Evolutionary conservation across 2,113 vertebrate species (phyloP).

Genomic region (Laticauda colubrina): DNA sequence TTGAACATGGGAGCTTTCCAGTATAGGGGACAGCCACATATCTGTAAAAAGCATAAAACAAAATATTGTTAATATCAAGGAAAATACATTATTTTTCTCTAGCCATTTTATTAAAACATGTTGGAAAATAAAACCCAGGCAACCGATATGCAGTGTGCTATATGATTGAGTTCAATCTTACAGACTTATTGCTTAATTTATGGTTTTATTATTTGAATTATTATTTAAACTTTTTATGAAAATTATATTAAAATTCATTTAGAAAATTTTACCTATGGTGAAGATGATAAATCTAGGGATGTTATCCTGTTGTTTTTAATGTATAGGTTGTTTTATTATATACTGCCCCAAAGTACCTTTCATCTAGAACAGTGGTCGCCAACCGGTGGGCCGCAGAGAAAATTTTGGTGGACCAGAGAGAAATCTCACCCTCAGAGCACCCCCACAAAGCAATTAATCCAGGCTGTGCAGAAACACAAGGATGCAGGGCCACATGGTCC

Average conservation of each 20-base stretch:
- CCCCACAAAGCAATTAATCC: no score
- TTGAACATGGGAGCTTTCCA: slow-evolving; percentile 96
- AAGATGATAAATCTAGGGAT: neutral
- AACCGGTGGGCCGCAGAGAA: no score
- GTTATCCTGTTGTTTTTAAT: neutral
- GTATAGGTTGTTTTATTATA: neutral
- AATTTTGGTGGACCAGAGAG: no score
- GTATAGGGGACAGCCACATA: slow-evolving; percentile 91
- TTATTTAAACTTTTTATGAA: neutral
- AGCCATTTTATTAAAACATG: neutral
- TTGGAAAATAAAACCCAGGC: neutral
- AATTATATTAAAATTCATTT: neutral
- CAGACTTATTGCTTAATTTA: neutral
- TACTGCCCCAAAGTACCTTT: neutral
- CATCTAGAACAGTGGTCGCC: neutral
- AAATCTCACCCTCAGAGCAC: no score
- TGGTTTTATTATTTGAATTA: neutral
- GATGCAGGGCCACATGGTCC: no score
- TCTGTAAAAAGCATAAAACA: slow-evolving; percentile 70
- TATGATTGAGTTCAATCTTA: neutral
- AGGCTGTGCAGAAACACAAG: no score
- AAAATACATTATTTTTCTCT: neutral
- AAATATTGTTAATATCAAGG: neutral
- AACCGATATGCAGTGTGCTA: neutral
- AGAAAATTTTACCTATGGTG: neutral